Base-by-base conservation (phyloP, 1,140 invertebrate genomes). In the Drosophila aff. region DNA sequence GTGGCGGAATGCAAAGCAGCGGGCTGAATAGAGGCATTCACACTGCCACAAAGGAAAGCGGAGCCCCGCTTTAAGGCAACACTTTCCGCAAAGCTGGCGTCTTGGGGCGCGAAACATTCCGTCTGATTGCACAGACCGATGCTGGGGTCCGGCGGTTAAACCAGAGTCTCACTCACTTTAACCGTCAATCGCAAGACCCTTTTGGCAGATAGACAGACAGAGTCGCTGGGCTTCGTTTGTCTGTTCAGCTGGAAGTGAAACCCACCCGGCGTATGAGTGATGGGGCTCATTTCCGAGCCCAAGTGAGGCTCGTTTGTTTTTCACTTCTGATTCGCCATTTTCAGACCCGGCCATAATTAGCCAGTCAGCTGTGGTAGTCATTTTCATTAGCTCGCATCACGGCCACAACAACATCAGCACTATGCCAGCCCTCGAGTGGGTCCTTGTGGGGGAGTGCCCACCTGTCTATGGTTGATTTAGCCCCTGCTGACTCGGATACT, bases 311-410 rank as follows among this genome's bases (percentile, higher is more conserved):
- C 18, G 36, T n/a, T 16, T 28, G n/a, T n/a, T 69, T 52, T 69
- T 38, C 47, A 40, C 64, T 33, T 49, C 38, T 43, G 62, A 67
- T 52, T 67, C 38, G 21, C 66, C 40, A 18, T 21, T 40, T 38
- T 31, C 44, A 11, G 28, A 4, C 21, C 11, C 21, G 16, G 13
- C 46, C 46, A 66, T 69, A 69, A 69, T 69, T 67, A 66, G 46
- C 62, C 66, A 66, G 66, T 50, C 66, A 68, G 63, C 62, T 68
- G 66, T 46, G 67, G 62, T 52, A 67, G 67, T 55, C 64, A 71
- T 68, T 68, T 71, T 71, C 67, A 55, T 68, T 55, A 68, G 67
- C 64, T 23, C 40, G 58, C 63, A 44, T 44, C 58, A 36, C 40
- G 55, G 18, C 55, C 62, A 43, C 57, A 62, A 62, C 38, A 65